Evolutionary conservation across 2,888 invertebrate species (phyloP).

Genomic region (Polyommatus iphigenia): DNA sequence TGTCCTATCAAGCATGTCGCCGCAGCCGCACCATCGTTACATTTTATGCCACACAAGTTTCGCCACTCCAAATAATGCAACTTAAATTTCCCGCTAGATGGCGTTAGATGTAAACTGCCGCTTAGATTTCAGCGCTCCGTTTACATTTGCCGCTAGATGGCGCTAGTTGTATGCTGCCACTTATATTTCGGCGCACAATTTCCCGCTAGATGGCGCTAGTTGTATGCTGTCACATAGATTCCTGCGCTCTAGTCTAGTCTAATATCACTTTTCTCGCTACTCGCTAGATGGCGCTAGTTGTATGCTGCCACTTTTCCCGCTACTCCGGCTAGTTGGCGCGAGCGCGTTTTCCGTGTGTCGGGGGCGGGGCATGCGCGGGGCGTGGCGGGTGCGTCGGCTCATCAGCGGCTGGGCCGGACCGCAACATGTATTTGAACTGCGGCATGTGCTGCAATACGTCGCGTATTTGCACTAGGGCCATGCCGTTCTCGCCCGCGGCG

Average conservation of each 20-base stretch:
- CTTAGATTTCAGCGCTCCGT: neutral
- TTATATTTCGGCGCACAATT: neutral
- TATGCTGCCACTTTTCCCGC: neutral
- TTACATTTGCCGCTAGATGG: neutral
- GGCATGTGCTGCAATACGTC: conserved; percentile 93
- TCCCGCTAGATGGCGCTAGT: neutral
- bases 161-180: neutral
- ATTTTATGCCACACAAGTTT: neutral
- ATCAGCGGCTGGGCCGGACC: conserved; percentile 64
- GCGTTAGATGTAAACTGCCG: neutral
- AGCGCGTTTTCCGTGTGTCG: conserved; percentile 56
- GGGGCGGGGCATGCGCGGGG: conserved; percentile 48
- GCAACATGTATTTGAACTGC: conserved; percentile 92
- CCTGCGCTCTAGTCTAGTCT: neutral
- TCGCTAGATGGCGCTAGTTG: neutral
- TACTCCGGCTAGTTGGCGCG: conserved; percentile 70
- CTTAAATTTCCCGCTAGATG: neutral
- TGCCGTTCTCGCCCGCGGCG: conserved; percentile 84
- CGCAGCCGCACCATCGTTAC: neutral
- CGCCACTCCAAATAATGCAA: neutral
- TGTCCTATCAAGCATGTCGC: no score
- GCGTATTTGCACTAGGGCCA: conserved; percentile 90
- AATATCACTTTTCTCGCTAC: no score
- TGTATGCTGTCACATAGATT: neutral
- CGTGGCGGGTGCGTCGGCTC: conserved; percentile 48